These are phyloP conservation scores for Fragum fragum DNA, from an alignment of 2,888 invertebrate genomes.

Conservation along the genomic window DNA sequence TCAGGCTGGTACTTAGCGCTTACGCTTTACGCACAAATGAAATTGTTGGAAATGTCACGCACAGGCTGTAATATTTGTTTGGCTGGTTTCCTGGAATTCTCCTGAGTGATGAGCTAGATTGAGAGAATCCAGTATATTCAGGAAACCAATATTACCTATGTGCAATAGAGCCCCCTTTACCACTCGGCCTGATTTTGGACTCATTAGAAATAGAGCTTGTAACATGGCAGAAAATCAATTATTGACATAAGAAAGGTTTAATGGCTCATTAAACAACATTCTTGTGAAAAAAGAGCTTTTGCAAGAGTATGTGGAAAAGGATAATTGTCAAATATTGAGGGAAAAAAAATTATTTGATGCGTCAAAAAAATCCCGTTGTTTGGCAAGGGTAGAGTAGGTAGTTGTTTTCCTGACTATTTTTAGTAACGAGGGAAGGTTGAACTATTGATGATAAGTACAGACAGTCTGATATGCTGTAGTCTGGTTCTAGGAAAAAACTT, in stretches of 20 bases:
- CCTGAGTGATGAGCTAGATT: not conserved
- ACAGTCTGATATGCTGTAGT: conserved; percentile 31
- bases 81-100: not conserved
- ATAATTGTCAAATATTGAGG: too few relatives aligned
- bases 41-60: too few relatives aligned
- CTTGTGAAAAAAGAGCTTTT: not conserved
- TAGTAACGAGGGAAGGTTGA: conserved; percentile 52
- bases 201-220: not conserved
- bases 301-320: not conserved
- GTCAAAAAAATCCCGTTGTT: not conserved
- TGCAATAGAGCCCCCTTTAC: conserved; percentile 35
- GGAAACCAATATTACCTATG: conserved; percentile 58
- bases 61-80: not conserved
- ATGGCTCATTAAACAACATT: not conserved
- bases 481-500: conserved; percentile 45
- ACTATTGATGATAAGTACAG: conserved; percentile 62
- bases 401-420: conserved; percentile 40
- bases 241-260: not conserved
- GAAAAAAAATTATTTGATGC: too few relatives aligned
- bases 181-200: not conserved
- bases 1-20: too few relatives aligned
- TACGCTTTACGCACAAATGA: too few relatives aligned
- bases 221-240: not conserved
- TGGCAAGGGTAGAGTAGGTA: not conserved
- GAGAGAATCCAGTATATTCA: not conserved